Evolutionary conservation across 2,888 invertebrate genomes (phyloP).

Genomic region (Ischnura elegans): DNA sequence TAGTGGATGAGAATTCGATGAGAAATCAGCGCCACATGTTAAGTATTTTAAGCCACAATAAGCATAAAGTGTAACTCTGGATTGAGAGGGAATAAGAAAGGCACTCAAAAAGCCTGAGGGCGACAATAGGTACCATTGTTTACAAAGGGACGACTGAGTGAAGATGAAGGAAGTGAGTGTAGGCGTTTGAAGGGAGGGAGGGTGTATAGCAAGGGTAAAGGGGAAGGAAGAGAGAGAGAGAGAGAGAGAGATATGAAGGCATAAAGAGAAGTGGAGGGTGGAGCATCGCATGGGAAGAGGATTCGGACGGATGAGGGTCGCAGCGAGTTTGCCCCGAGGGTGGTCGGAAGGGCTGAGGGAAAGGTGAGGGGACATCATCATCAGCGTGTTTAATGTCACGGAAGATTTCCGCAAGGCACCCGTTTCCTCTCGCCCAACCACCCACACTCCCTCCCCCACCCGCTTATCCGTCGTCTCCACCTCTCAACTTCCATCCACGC

Average conservation of each 20-base stretch:
- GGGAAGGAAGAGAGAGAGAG: background rate
- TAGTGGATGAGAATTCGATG: no score
- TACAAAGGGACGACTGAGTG: background rate
- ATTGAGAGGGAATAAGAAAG: background rate
- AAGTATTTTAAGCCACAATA: no score
- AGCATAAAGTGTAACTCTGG: no score
- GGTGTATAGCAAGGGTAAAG: background rate
- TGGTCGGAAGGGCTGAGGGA: background rate
- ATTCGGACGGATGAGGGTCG: slow-evolving; percentile 1
- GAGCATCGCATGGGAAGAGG: slow-evolving; percentile 6
- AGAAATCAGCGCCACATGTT: no score
- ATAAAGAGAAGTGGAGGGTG: background rate
- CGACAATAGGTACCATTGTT: background rate
- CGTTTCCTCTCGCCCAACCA: background rate
- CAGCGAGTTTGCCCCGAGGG: slow-evolving; percentile 40
- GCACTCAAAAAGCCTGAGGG: background rate
- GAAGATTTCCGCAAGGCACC: slow-evolving; percentile 64
- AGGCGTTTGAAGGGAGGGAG: no score
- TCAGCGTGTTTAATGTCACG: slow-evolving; percentile 67
- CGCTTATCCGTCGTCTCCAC: background rate
- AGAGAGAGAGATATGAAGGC: background rate
- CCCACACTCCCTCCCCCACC: background rate
- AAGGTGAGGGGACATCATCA: slow-evolving; percentile 65
- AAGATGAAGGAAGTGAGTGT: background rate
- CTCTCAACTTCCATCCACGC: background rate